Evolutionary conservation across 2,113 vertebrate species (phyloP).

Genomic region (Antigone vipio): DNA sequence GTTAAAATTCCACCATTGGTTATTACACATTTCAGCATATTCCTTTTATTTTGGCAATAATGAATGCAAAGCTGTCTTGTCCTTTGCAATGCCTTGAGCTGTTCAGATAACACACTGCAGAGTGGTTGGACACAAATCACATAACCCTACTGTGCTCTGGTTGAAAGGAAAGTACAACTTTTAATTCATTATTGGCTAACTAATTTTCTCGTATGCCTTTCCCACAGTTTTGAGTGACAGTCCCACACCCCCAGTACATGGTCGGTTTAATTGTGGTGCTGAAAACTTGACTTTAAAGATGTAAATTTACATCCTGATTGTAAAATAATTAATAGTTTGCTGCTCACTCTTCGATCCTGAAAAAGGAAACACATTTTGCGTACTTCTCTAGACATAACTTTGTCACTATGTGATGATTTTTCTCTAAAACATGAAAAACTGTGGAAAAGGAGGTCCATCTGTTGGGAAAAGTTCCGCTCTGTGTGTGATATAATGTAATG

Average conservation of each 20-base stretch:
- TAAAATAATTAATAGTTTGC: slow-evolving; percentile 10
- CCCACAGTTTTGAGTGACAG: neutral
- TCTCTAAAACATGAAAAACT: slow-evolving; percentile 27
- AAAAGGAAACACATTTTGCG: slow-evolving; percentile 13
- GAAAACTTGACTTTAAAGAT: neutral
- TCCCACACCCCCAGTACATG: neutral
- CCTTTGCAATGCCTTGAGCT: slow-evolving; percentile 28
- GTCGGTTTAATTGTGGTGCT: neutral
- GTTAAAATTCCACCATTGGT: neutral
- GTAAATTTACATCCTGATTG: neutral
- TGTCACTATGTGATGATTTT: slow-evolving; percentile 36
- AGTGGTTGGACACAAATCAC: slow-evolving; percentile 1
- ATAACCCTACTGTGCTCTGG: neutral
- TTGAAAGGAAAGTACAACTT: slow-evolving; percentile 32
- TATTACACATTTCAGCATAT: neutral
- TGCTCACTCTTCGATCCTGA: slow-evolving; percentile 14
- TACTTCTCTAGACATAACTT: slow-evolving; percentile 18
- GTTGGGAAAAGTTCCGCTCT: slow-evolving; percentile 12
- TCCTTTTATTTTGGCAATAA: slow-evolving; percentile 29
- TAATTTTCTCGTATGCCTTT: slow-evolving; percentile 36
- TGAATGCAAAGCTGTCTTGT: slow-evolving; percentile 28
- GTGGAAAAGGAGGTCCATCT: slow-evolving; percentile 35
- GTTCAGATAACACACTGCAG: neutral
- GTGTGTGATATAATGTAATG: slow-evolving; percentile 46
- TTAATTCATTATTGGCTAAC: slow-evolving; percentile 3